A percentile compares a stretch with the other conserved stretches of the same genome.
Evolutionary conservation across 2,888 invertebrate genomes (phyloP).

Genomic region (Tillus elongatus): DNA sequence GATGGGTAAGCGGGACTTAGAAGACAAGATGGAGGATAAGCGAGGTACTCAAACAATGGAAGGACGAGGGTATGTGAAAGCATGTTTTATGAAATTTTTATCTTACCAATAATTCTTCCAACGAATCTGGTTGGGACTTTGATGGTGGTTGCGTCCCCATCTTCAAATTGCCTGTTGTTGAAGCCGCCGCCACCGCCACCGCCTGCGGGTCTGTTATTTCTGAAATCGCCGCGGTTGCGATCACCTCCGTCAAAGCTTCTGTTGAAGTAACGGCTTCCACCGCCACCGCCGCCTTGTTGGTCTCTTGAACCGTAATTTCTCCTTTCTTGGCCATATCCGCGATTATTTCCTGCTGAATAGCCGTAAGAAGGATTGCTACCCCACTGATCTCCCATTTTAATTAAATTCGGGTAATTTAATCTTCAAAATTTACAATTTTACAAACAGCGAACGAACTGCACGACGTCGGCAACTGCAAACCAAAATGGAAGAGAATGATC

Average conservation of each 20-base stretch:
- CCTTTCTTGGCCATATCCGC: constrained; percentile 11
- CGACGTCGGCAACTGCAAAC: not conserved
- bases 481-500: constrained; percentile 2
- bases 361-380: constrained; percentile 4
- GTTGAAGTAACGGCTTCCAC: constrained; percentile 12
- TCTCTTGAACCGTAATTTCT: constrained; percentile 21
- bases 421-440: constrained; percentile 1
- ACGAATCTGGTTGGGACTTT: constrained; percentile 38
- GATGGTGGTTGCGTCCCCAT: constrained; percentile 23
- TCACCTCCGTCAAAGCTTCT: not conserved
- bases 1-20: no score
- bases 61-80: no score
- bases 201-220: not conserved
- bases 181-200: constrained; percentile 4
- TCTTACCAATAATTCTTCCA: constrained; percentile 47
- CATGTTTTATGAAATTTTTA: no score
- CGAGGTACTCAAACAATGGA: no score
- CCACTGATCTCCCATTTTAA: constrained; percentile 4
- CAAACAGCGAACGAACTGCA: not conserved
- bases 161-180: constrained; percentile 5
- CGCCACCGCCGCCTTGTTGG: constrained; percentile 20
- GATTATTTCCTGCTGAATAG: constrained; percentile 4
- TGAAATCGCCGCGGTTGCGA: not conserved
- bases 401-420: not conserved
- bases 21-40: no score